Conservation (phyloP, 2,888 invertebrate genomes). For the Amiota communis region DNA sequence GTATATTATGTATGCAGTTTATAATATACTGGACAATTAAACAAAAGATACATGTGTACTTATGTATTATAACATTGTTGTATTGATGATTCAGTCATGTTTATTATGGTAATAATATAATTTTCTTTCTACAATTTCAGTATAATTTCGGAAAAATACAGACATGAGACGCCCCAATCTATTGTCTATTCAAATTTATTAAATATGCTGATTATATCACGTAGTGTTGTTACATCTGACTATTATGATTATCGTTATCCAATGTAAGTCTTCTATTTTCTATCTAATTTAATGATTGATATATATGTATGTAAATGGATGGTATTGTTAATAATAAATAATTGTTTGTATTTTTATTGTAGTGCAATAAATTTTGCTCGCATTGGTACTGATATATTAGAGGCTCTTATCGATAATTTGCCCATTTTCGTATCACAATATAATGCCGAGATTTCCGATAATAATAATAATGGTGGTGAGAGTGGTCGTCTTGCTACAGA, state of each 20-base stretch:
- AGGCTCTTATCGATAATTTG: constrained; percentile 67
- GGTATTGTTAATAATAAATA: neutral
- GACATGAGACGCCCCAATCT: constrained; percentile 57
- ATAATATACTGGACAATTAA: no score
- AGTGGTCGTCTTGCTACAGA: constrained; percentile 43
- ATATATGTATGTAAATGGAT: no score
- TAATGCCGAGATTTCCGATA: constrained; percentile 59
- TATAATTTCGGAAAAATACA: constrained; percentile 71
- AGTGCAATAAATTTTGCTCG: constrained; percentile 71
- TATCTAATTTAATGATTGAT: neutral
- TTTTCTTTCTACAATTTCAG: constrained; percentile 45
- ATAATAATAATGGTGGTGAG: constrained; percentile 39
- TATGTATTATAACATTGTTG: no score
- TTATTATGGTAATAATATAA: no score
- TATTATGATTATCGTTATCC: constrained; percentile 72
- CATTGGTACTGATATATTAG: constrained; percentile 70
- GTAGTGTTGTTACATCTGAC: constrained; percentile 58
- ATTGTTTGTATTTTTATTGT: neutral
- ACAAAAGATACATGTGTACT: no score
- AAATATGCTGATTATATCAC: constrained; percentile 70
- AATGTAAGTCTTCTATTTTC: constrained; percentile 58
- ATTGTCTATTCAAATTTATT: constrained; percentile 69
- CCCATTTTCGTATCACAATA: constrained; percentile 67
- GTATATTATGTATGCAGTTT: no score
- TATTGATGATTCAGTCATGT: no score